Conservation (phyloP, 2,113 vertebrate genomes). For the Leptobrachium ailaonicum region DNA sequence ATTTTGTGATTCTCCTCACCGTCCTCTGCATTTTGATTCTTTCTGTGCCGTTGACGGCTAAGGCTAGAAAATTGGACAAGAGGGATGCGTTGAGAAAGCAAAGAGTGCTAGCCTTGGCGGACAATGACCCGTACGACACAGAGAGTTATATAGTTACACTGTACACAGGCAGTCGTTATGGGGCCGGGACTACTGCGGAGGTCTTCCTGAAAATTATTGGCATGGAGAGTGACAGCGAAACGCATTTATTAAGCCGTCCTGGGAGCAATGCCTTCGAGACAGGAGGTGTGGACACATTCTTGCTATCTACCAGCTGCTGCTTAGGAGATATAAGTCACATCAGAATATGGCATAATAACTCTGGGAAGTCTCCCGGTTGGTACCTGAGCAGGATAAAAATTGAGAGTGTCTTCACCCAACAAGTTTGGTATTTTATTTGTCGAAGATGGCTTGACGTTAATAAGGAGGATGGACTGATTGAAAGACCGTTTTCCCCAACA, state of each 20-base stretch:
- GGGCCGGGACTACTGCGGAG: constrained; percentile 59
- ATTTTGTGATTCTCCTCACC: constrained; percentile 56
- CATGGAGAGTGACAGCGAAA: not conserved
- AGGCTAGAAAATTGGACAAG: constrained; percentile 61
- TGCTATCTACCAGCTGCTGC: constrained; percentile 57
- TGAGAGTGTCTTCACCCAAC: constrained; percentile 56
- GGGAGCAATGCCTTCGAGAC: constrained; percentile 49
- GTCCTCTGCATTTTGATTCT: constrained; percentile 51
- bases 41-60: constrained; percentile 57
- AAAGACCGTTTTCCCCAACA: constrained; percentile 52
- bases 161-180: constrained; percentile 66
- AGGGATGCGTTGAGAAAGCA: constrained; percentile 53
- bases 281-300: constrained; percentile 61
- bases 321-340: constrained; percentile 64
- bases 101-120: constrained; percentile 55
- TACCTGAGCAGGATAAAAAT: constrained; percentile 69
- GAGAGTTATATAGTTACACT: constrained; percentile 63
- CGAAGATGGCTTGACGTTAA: constrained; percentile 62
- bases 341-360: constrained; percentile 63
- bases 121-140: constrained; percentile 65
- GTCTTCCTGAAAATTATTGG: constrained; percentile 65
- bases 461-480: not conserved
- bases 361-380: constrained; percentile 58
- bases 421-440: constrained; percentile 68
- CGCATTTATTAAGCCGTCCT: constrained; percentile 61